Evolutionary conservation across 2,797 vertebrate species (phyloP), one percentile per base, ranked within the genome.

Genomic region (Chaunax sp.): DNA sequence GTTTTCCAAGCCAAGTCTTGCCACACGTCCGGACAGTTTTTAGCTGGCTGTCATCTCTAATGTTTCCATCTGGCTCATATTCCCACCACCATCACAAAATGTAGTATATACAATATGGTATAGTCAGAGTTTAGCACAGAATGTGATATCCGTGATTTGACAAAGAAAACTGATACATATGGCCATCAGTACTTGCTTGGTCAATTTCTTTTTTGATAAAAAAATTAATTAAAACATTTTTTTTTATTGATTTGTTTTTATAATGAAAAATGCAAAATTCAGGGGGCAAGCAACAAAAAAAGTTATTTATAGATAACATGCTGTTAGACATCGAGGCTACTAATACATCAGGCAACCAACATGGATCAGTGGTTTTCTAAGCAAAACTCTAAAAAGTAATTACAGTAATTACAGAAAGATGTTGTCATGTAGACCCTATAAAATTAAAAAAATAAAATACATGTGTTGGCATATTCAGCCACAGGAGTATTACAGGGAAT

Each of bases 41-140:
- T 44, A 19, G 45, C 63, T 49, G 54, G 55, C 55, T 72, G 43
- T 25, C 47, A 40, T 64, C 26, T 66, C 53, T 62, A 52, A 79
- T 75, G 76, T 77, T 75, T 80, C 76, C 77, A 76, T 84, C 74
- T 82, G 77, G 64, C 63, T 86, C 73, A 60, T 61, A 69, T 77
- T 74, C 55, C 58, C 49, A 33, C 3, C 33, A 59, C 56, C 45
- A 69, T 74, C 40, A 61, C 61, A 75, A 67, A 71, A 69, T 65
- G 63, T 22, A 46, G 12, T 38, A 65, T 7, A 19, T 51, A 37
- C n/a, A 68, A 25, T 41, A 38, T 10, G 30, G 1, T 50, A 47
- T 41, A 23, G 15, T 4, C 25, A 56, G 45, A 60, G n/a, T 37
- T 50, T 19, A 26, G 35, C 45, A 22, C 28, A 55, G 55, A 22